Percentiles rank a stretch among this genome's conserved stretches.
phyloP scores from a whole-genome alignment of 2,797 vertebrate genomes.

The Leptodactylus fallax region DNA sequence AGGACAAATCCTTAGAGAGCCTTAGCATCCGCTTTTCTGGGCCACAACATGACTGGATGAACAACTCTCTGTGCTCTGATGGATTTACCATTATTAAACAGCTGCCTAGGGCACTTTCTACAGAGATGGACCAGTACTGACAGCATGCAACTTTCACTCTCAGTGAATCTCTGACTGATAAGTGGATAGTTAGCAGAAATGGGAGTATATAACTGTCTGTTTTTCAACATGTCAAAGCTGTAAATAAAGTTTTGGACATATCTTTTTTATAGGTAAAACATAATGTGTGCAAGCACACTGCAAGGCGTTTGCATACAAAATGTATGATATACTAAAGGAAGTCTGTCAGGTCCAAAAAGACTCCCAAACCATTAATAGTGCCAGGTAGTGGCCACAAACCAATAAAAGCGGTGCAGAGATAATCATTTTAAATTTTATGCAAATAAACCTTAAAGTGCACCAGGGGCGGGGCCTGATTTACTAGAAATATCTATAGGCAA shows the following conservation, averaged over 20 bases:
- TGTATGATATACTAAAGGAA: background rate
- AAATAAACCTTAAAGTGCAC: too few species aligned
- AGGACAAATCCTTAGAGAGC: slow-evolving; percentile 62
- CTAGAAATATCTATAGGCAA: too few species aligned
- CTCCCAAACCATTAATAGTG: too few species aligned
- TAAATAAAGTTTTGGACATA: background rate
- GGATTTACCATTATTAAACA: slow-evolving; percentile 59
- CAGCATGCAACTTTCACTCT: slow-evolving; percentile 9
- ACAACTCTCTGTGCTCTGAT: slow-evolving; percentile 52
- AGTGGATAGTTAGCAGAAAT: slow-evolving; percentile 1
- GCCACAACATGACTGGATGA: slow-evolving; percentile 43
- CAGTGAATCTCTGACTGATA: slow-evolving; percentile 12
- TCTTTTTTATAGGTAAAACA: slow-evolving; percentile 1
- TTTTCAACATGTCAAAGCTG: background rate
- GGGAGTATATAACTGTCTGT: background rate
- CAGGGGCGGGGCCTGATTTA: too few species aligned
- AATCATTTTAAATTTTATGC: too few species aligned
- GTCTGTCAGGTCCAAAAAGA: too few species aligned
- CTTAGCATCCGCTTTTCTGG: slow-evolving; percentile 49
- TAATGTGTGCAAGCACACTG: background rate
- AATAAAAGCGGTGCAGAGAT: too few species aligned
- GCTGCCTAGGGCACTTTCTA: slow-evolving; percentile 49
- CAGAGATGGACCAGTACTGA: slow-evolving; percentile 50
- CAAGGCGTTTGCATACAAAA: background rate
- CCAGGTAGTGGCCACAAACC: too few species aligned